phyloP scores from a whole-genome alignment of 2,888 invertebrate species.

The Pseudococcus longispinus region DNA sequence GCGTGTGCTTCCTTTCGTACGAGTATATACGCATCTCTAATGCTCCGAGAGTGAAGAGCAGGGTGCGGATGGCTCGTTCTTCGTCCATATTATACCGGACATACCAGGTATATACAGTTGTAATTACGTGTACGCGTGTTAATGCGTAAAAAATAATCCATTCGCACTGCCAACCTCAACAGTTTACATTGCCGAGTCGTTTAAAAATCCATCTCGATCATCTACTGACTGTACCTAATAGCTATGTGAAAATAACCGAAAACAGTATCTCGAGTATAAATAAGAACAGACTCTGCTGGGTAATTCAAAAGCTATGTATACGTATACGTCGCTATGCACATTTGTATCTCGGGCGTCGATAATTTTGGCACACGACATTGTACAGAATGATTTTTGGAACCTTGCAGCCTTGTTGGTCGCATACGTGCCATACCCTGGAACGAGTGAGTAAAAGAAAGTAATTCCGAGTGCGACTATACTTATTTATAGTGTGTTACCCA shows the following conservation, averaged over 20 bases:
- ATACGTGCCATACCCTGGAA: neutral
- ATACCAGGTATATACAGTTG: neutral
- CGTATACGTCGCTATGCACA: neutral
- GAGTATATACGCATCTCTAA: neutral
- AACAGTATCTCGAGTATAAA: neutral
- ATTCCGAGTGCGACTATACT: neutral
- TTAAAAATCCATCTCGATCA: neutral
- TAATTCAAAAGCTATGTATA: neutral
- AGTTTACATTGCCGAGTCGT: neutral
- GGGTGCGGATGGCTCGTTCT: neutral
- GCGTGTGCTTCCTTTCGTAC: conserved; percentile 39
- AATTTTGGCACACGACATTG: conserved; percentile 14
- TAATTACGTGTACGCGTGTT: conserved; percentile 15
- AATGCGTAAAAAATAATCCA: conserved; percentile 19
- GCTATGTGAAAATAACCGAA: neutral
- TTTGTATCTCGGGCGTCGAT: neutral
- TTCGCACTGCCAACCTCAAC: conserved; percentile 26
- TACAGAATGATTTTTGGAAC: neutral
- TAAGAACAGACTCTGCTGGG: neutral
- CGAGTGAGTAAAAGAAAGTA: neutral
- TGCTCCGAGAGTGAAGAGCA: neutral
- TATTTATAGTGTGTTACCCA: conserved; percentile 10
- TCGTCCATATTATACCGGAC: conserved; percentile 8
- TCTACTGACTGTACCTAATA: too few species aligned
- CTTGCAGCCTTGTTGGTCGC: too few species aligned